These are phyloP conservation scores for Plumapathes pennacea DNA, from an alignment of 92 coral and sea anemone species.

Conservation along the genomic window DNA sequence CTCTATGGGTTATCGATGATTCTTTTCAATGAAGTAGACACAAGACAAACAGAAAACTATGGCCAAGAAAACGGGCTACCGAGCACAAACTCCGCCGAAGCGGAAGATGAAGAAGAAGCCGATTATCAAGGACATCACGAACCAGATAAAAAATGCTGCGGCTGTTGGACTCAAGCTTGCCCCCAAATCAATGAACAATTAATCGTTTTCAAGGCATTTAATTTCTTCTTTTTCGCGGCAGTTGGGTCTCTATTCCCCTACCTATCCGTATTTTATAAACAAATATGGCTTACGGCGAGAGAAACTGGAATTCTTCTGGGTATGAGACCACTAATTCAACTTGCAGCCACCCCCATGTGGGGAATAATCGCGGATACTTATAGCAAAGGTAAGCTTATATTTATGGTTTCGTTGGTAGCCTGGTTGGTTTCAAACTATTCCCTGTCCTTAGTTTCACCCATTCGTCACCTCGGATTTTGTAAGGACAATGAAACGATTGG, in stretches of 20 bases:
- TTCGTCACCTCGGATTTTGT: constrained; percentile 57
- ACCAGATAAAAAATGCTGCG: constrained; percentile 1
- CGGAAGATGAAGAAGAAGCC: constrained; percentile 4
- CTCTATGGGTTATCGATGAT: constrained; percentile 21
- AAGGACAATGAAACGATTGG: constrained; percentile 67
- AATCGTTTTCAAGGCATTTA: constrained; percentile 74
- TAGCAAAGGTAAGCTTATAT: constrained; percentile 59
- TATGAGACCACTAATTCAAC: constrained; percentile 73
- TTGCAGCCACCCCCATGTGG: constrained; percentile 82
- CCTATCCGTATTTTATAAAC: constrained; percentile 90
- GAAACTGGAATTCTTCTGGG: constrained; percentile 91
- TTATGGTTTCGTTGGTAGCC: constrained; percentile 67
- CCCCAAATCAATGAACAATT: constrained; percentile 47
- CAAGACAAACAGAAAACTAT: neutral
- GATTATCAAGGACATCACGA: neutral
- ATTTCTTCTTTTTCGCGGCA: constrained; percentile 84
- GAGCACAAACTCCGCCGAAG: neutral
- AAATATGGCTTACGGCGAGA: constrained; percentile 83
- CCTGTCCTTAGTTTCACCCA: constrained; percentile 70
- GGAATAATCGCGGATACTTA: constrained; percentile 79
- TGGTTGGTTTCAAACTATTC: constrained; percentile 81
- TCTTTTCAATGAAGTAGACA: constrained; percentile 1
- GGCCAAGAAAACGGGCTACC: neutral
- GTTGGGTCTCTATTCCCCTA: constrained; percentile 87
- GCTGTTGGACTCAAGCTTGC: constrained; percentile 35